These are phyloP conservation scores for Drosophila histrio DNA, from an alignment of 2,888 invertebrate species.

Conservation along the genomic window DNA sequence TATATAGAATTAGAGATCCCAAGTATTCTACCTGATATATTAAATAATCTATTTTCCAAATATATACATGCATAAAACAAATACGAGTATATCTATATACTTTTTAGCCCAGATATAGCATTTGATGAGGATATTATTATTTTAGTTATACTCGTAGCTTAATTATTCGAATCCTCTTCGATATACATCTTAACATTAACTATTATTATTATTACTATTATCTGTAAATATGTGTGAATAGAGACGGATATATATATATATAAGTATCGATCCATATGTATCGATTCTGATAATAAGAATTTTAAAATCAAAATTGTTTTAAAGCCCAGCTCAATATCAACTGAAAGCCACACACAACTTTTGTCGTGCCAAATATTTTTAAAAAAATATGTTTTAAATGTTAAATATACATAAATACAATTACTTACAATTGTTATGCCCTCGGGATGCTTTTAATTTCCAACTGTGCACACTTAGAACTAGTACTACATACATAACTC, in stretches of 20 bases:
- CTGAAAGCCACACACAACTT: conserved; percentile 11
- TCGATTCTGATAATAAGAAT: conserved; percentile 20
- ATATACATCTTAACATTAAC: neutral
- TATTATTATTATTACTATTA: neutral
- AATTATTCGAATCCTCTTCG: conserved; percentile 2
- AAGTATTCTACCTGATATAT: conserved; percentile 54
- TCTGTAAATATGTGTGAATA: conserved; percentile 42
- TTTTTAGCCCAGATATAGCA: conserved; percentile 39
- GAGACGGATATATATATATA: neutral
- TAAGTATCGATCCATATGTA: conserved; percentile 3
- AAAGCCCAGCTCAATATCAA: conserved; percentile 50
- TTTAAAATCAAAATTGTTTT: conserved; percentile 66
- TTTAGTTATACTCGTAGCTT: conserved; percentile 30
- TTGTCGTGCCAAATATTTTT: conserved; percentile 55
- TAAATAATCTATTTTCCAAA: conserved; percentile 31
- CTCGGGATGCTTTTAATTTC: conserved; percentile 21
- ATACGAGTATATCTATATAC: conserved; percentile 7
- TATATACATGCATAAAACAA: conserved; percentile 5
- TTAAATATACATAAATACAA: conserved; percentile 25
- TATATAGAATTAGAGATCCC: conserved; percentile 34
- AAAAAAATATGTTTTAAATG: conserved; percentile 43
- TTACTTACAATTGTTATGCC: conserved; percentile 27
- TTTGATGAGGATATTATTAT: conserved; percentile 9
- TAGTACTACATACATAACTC: neutral
- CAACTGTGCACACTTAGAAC: conserved; percentile 3